phyloP scores from a whole-genome alignment of 2,888 invertebrate species.

The Allygus modestus region DNA sequence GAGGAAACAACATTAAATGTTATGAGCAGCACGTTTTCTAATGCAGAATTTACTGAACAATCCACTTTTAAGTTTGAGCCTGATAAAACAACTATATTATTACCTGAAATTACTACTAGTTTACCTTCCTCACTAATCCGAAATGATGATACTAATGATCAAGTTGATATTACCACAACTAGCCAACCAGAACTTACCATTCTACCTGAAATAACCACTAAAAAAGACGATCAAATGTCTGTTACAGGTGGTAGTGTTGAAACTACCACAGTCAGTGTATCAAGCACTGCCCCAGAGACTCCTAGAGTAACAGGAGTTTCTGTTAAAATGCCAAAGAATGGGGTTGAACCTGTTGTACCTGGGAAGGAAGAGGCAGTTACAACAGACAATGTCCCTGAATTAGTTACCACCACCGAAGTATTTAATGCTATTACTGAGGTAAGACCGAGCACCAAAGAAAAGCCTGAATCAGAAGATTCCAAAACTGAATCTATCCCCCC shows the following conservation, averaged over 20 bases:
- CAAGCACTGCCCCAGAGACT: constrained; percentile 59
- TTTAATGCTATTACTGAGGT: constrained; percentile 13
- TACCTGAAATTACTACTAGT: constrained; percentile 11
- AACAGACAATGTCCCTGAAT: constrained; percentile 29
- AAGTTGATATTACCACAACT: not conserved
- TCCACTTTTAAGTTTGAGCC: constrained; percentile 33
- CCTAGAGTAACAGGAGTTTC: constrained; percentile 44
- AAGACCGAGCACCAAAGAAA: constrained; percentile 14
- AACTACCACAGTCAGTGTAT: constrained; percentile 45
- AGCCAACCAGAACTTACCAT: not conserved
- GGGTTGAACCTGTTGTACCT: constrained; percentile 46
- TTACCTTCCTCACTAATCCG: not conserved
- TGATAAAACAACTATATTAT: constrained; percentile 23
- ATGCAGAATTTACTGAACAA: constrained; percentile 11
- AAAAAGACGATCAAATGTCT: constrained; percentile 6
- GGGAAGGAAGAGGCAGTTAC: constrained; percentile 51
- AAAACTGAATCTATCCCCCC: constrained; percentile 34
- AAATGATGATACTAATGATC: not conserved
- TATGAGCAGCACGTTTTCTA: not conserved
- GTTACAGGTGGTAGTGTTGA: constrained; percentile 12
- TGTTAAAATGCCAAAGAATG: constrained; percentile 61
- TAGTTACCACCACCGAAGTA: constrained; percentile 50
- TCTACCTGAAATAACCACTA: not conserved
- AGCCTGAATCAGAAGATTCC: constrained; percentile 38
- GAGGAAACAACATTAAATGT: constrained; percentile 28